Evolutionary conservation across 1,140 invertebrate genomes (phyloP).

Genomic region (Archivesica marissinica): DNA sequence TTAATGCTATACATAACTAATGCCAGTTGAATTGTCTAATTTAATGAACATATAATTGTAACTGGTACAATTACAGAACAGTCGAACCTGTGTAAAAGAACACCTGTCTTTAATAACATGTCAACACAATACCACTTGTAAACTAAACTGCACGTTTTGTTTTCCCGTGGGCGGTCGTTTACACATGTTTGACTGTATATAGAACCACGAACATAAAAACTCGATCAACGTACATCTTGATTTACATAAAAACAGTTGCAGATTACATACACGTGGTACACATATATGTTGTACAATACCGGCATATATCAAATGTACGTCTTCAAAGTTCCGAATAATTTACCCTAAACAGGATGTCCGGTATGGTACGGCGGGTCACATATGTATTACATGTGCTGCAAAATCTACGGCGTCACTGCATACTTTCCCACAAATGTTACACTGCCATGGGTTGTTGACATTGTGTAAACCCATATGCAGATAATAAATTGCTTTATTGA

Average conservation of each 20-base stretch:
- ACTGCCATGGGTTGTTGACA: constrained; percentile 98
- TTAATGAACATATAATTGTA: too few relatives aligned
- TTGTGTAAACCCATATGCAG: constrained; percentile 98
- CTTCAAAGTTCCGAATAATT: not conserved
- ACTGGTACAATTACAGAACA: too few relatives aligned
- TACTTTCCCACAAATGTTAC: constrained; percentile 97
- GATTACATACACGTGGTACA: too few relatives aligned
- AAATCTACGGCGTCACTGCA: constrained; percentile 98
- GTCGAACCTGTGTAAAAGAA: too few relatives aligned
- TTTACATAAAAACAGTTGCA: not conserved
- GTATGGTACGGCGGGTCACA: not conserved
- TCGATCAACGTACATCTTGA: not conserved
- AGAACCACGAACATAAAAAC: not conserved
- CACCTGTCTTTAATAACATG: too few relatives aligned
- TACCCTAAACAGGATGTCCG: not conserved
- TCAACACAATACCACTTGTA: too few relatives aligned
- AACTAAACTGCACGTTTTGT: too few relatives aligned
- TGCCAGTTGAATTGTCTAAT: too few relatives aligned
- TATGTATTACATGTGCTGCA: constrained; percentile 91
- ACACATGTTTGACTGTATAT: too few relatives aligned
- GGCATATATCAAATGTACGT: not conserved
- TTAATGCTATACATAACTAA: too few relatives aligned
- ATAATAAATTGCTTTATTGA: constrained; percentile 97
- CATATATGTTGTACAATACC: not conserved
- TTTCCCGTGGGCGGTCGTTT: not conserved